A percentile compares a stretch with the other conserved stretches of the same genome.
phyloP scores from a whole-genome alignment of 2,797 vertebrate species.

The Oophaga sylvatica region DNA sequence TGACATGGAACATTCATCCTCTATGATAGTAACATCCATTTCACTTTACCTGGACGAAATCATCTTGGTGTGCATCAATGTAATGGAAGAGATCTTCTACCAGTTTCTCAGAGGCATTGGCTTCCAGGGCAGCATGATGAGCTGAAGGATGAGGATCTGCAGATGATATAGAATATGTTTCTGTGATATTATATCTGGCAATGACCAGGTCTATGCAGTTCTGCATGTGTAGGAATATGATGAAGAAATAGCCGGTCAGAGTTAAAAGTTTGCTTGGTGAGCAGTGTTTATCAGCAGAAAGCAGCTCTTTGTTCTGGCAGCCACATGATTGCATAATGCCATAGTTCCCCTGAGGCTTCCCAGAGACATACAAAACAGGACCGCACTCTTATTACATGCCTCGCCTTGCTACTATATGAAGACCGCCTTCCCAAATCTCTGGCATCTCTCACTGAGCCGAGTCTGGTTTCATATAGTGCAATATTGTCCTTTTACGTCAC shows the following conservation, averaged over 20 bases:
- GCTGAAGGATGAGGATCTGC: background rate
- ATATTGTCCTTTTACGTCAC: background rate
- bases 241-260: background rate
- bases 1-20: background rate
- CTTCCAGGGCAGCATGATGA: slow-evolving; percentile 53
- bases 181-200: background rate
- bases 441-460: background rate
- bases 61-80: slow-evolving; percentile 71
- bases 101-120: slow-evolving; percentile 25
- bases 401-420: slow-evolving; percentile 16
- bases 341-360: slow-evolving; percentile 27
- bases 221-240: background rate
- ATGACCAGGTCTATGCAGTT: background rate
- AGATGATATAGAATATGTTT: slow-evolving; percentile 20
- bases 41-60: slow-evolving; percentile 72
- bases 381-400: background rate
- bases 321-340: slow-evolving; percentile 30
- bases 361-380: background rate
- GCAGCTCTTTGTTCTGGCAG: slow-evolving; percentile 16
- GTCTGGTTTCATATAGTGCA: background rate
- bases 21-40: background rate
- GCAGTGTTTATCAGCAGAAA: background rate
- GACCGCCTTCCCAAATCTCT: background rate
- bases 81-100: slow-evolving; percentile 68
- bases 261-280: slow-evolving; percentile 19